Evolutionary conservation across 2,888 invertebrate genomes (phyloP), one percentile per base, ranked within the genome.

Genomic region (Schizotus pectinicornis): DNA sequence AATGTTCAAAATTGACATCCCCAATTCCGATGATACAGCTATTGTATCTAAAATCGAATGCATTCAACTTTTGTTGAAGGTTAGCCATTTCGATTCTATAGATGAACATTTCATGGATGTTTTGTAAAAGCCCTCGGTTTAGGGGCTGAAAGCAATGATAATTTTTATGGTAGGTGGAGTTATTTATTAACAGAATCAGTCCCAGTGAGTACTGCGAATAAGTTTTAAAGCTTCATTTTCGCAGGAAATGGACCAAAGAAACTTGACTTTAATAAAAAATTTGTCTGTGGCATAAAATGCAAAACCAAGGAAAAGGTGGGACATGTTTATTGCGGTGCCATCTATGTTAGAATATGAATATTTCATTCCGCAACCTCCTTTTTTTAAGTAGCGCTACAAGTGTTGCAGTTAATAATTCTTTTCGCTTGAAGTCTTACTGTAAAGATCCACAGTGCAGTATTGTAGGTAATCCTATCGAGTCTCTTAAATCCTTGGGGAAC

Each of bases 371-470:
- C 22, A 11, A 31, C n/a, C n/a, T 5, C 6, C 12, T 22, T 1
- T 42, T 42, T 42, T 42, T 42, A n/a, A 22, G 22, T 22, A 42
- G 30, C 32, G 22, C 1, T 42, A 6, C 7, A 42, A 3, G 12
- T 31, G 42, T 42, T 42, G 11, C 32, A 42, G 32, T 9, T 42
- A 42, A 42, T 42, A 31, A n/a, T 12, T 32, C 30, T 42, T 42
- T 42, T 31, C 14, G 42, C 31, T 42, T 14, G 11, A 31, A 42
- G 31, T 7, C 30, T 30, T 22, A 31, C 5, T 30, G 11, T 7
- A n/a, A 42, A 42, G 42, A 42, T 42, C 22, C 32, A 31, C 42
- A 42, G 30, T 42, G 42, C 6, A 42, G 31, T 31, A 42, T 6
- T 42, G 31, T 42, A 42, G 30, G 42, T 42, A 42, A 42, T 31